Conservation (phyloP, 2,113 vertebrate genomes). For the Zeus faber region DNA sequence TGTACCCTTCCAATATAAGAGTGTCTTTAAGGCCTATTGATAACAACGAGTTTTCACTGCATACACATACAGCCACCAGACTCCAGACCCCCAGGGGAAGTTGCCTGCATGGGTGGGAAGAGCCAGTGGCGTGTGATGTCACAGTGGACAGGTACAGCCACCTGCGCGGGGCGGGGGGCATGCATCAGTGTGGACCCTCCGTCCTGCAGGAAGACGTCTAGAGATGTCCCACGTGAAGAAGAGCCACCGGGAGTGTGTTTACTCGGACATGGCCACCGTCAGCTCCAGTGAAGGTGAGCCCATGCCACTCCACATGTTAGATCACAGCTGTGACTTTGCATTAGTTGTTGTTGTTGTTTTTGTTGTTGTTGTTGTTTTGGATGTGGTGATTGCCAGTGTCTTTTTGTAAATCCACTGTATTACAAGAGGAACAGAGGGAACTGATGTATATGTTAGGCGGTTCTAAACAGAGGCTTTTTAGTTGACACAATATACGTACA, state of each 20-base stretch:
- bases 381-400: no score
- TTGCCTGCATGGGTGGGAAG: slow-evolving; percentile 49
- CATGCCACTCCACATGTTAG: background rate
- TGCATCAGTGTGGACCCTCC: background rate
- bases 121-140: slow-evolving; percentile 43
- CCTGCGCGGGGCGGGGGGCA: background rate
- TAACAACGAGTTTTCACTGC: no score
- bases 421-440: no score
- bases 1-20: no score
- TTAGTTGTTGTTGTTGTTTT: no score
- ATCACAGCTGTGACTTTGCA: no score
- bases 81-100: slow-evolving; percentile 4
- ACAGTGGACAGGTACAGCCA: slow-evolving; percentile 22
- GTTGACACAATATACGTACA: no score
- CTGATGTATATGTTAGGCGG: no score
- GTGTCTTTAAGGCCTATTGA: no score
- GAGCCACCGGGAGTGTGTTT: slow-evolving; percentile 61
- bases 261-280: slow-evolving; percentile 70
- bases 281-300: slow-evolving; percentile 76
- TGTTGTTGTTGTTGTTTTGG: no score
- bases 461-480: no score
- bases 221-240: slow-evolving; percentile 59
- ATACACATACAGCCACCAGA: slow-evolving; percentile 1
- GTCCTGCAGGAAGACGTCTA: slow-evolving; percentile 23
- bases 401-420: no score